Evolutionary conservation across 2,888 invertebrate genomes (phyloP), one percentile per base, ranked within the genome.

Genomic region (Scelioninae gen. 2): DNA sequence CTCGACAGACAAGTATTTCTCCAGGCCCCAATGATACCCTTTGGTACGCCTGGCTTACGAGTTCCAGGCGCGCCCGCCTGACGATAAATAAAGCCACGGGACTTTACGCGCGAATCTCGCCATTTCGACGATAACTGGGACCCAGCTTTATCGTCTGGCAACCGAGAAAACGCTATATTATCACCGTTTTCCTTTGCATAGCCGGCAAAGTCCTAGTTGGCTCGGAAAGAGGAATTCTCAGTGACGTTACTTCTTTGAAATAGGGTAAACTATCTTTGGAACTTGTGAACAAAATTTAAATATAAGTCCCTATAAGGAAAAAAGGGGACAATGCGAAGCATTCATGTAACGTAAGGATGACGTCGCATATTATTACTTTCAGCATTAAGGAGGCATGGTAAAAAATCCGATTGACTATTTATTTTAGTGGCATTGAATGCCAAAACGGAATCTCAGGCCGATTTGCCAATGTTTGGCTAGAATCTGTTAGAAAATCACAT

Each of bases 61-160:
- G 68, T 73, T 73, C 72, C 76, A 70, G 67, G 65, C 73, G 46
- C 69, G 63, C 61, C 58, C 76, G 53, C 9, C 52, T 73, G 78
- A 75, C 81, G 76, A 83, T 83, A 83, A 83, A 83, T 83, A 82
- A 82, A 80, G 77, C 74, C 78, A 80, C 80, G 78, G 80, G 78
- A 82, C 81, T 82, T 83, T 80, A 79, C 80, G 80, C 74, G 78
- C 77, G 78, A 80, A 78, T 76, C 76, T 76, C 76, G 53, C 60
- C 75, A 67, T 79, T 78, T 70, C 73, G 72, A 70, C 76, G 78
- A 78, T 79, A 78, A 80, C 77, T 48, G 64, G 61, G 71, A 45
- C 46, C 52, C 55, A 13, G 53, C 58, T 76, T 76, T 76, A 76
- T 74, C 76, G 67, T 48, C 10, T 57, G 31, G 25, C 46, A 67